Evolutionary conservation across 1,140 invertebrate species (phyloP).

Genomic region (Drosophila busckii): DNA sequence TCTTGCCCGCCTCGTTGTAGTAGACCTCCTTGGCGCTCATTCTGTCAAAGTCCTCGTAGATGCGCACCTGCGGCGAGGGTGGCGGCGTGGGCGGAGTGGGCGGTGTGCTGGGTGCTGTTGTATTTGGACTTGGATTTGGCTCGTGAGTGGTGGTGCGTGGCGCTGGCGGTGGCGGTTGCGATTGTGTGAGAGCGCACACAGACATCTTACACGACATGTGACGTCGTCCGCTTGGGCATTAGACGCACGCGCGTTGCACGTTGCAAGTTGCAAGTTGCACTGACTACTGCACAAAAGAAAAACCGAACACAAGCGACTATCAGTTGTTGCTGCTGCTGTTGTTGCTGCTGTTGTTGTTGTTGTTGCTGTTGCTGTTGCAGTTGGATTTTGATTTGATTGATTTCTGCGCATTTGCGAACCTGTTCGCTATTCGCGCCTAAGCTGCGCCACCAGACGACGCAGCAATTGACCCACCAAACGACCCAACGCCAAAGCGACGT

Average conservation of each 20-base stretch:
- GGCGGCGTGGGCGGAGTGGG: conserved; percentile 52
- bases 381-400: conserved; percentile 29
- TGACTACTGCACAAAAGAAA: background rate
- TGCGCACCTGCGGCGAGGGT: conserved; percentile 67
- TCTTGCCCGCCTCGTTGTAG: conserved; percentile 77
- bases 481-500: background rate
- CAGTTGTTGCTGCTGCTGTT: conserved; percentile 2
- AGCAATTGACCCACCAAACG: conserved; percentile 12
- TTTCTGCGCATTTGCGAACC: conserved; percentile 57
- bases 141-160: conserved; percentile 23
- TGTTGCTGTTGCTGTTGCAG: conserved; percentile 16
- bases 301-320: background rate
- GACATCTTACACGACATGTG: conserved; percentile 68
- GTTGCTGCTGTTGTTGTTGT: conserved; percentile 3
- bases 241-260: no score
- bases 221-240: conserved; percentile 22
- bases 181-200: conserved; percentile 54
- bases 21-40: conserved; percentile 79
- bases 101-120: background rate
- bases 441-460: no score
- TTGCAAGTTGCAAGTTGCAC: background rate
- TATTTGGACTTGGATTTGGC: background rate
- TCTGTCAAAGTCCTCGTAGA: conserved; percentile 79
- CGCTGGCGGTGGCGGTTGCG: conserved; percentile 23
- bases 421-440: conserved; percentile 61